Evolutionary conservation across 1,140 invertebrate genomes (phyloP), one percentile per base, ranked within the genome.

Genomic region (Steinernema khuongi): DNA sequence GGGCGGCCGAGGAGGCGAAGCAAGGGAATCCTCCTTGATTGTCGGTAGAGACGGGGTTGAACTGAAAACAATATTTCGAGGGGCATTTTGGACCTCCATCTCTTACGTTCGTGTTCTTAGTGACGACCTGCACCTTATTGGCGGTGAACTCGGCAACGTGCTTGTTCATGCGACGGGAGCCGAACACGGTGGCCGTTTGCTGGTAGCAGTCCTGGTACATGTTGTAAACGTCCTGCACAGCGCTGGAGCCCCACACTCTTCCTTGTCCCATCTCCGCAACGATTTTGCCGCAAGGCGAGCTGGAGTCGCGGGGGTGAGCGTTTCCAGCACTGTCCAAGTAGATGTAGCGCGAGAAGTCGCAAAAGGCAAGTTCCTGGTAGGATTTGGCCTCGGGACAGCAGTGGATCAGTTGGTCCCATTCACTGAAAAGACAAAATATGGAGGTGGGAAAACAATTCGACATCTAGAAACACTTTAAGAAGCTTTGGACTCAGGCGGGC

Each of bases 1-100:
- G 78, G 18, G 80, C 77, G 68, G 80, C 82, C 78, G 87, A 81
- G 29, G 60, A 67, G 29, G 29, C 33, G 68, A 75, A 77, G 70
- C 76, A 77, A 0, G 31, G 31, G 67, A 77, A 78, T 68, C 76
- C 76, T 28, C 76, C 76, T 44, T 77, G 76, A 29, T 72, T 76
- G 67, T 77, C 76, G 2, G 76, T 77, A 7, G 76, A 75, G 11
- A 60, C 50, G 7, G 50, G 50, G 50, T 60, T 60, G 50, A 60
- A 60, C 36, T 41, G n/a, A 41, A 41, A 41, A n/a, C n/a, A n/a
- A n/a, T n/a, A n/a, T n/a, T n/a, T n/a, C n/a, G n/a, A n/a, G n/a
- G n/a, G n/a, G n/a, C n/a, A n/a, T n/a, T n/a, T n/a, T n/a, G n/a
- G n/a, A n/a, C n/a, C n/a, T n/a, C n/a, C n/a, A n/a, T n/a, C n/a